phyloP scores from a whole-genome alignment of 2,888 invertebrate genomes.

The Limenitis arthemis region DNA sequence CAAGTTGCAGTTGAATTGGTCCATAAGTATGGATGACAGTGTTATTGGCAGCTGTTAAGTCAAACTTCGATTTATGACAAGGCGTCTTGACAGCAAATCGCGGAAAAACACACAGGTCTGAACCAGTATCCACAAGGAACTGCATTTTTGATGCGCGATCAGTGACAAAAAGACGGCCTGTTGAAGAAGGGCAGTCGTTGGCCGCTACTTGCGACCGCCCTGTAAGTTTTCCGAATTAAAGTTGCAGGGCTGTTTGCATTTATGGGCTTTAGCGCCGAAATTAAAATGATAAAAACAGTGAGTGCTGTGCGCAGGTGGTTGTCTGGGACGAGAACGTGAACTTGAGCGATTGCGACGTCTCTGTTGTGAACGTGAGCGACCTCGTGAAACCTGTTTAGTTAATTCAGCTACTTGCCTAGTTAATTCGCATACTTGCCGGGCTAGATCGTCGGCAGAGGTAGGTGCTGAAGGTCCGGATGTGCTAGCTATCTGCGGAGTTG shows the following conservation, averaged over 20 bases:
- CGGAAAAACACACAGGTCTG: constrained; percentile 26
- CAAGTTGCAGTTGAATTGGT: constrained; percentile 6
- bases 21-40: constrained; percentile 29
- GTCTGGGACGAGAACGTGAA: constrained; percentile 2
- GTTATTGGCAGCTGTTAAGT: constrained; percentile 34
- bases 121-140: constrained; percentile 25
- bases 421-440: too few species aligned
- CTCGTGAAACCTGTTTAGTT: too few species aligned
- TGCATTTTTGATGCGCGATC: constrained; percentile 23
- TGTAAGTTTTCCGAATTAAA: constrained; percentile 17
- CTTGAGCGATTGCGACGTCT: neutral
- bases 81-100: constrained; percentile 11
- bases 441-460: too few species aligned
- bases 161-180: constrained; percentile 30
- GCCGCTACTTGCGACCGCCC: constrained; percentile 26
- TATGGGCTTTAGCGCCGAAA: constrained; percentile 9
- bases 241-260: constrained; percentile 19
- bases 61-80: constrained; percentile 22
- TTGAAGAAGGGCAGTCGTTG: constrained; percentile 20
- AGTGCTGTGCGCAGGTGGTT: constrained; percentile 9
- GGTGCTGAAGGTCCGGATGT: too few species aligned
- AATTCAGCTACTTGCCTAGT: too few species aligned
- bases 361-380: too few species aligned
- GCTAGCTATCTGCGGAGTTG: too few species aligned
- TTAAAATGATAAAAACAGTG: constrained; percentile 12